Evolutionary conservation across 2,113 vertebrate genomes (phyloP).

Genomic region (Phocoena phocoena): DNA sequence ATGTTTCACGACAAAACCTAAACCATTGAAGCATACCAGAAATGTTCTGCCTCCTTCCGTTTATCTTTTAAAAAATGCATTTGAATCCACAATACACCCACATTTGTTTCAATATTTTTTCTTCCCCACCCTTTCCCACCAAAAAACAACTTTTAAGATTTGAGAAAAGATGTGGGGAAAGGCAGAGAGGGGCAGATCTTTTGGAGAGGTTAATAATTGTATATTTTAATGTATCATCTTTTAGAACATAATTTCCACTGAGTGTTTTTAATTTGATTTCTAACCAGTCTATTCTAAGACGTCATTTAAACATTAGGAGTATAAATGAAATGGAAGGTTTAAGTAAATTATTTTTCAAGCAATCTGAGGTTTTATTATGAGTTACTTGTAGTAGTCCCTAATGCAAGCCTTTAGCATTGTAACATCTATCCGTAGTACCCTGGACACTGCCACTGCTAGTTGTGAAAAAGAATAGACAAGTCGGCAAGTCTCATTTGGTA

Average conservation of each 20-base stretch:
- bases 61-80: background rate
- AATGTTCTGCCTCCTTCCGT: background rate
- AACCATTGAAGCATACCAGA: background rate
- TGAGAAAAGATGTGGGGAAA: background rate
- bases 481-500: background rate
- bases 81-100: background rate
- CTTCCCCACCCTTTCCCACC: background rate
- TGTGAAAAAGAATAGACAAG: background rate
- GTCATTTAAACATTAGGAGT: background rate
- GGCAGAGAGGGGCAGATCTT: background rate
- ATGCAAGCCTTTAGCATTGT: background rate
- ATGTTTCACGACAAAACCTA: background rate
- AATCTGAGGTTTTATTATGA: background rate
- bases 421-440: background rate
- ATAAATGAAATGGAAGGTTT: background rate
- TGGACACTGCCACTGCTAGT: background rate
- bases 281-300: background rate
- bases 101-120: background rate
- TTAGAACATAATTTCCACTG: background rate
- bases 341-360: background rate
- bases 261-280: background rate
- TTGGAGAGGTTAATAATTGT: background rate
- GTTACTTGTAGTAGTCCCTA: background rate
- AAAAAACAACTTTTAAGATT: background rate
- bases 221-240: background rate